A percentile compares a stretch with the other conserved stretches of the same genome.
Evolutionary conservation across 2,797 vertebrate genomes (phyloP).

Genomic region (Miichthys miiuy): DNA sequence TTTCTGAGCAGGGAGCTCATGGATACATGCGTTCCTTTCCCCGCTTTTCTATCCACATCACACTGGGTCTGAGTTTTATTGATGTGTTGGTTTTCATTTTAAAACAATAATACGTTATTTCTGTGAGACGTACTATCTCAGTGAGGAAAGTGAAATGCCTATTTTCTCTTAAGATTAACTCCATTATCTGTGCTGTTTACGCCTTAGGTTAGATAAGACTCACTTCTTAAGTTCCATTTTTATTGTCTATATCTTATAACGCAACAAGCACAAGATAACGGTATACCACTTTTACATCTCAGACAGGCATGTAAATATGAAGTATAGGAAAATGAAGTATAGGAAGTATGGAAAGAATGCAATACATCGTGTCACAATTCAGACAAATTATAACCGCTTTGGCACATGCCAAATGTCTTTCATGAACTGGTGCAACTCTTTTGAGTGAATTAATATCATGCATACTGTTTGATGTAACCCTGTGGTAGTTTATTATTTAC

Average conservation of each 20-base stretch:
- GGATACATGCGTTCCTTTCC: background rate
- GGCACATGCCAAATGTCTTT: background rate
- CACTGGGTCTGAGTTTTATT: background rate
- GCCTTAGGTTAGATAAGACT: conserved; percentile 4
- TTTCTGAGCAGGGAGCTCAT: background rate
- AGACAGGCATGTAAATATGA: background rate
- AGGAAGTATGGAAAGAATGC: background rate
- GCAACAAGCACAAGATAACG: background rate
- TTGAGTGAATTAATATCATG: background rate
- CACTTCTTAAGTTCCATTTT: background rate
- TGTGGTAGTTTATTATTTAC: background rate
- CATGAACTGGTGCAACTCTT: background rate
- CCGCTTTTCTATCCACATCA: background rate
- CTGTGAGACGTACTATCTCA: conserved; percentile 2
- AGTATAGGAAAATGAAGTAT: background rate
- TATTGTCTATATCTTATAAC: background rate
- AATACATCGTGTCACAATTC: background rate
- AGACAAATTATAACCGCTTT: background rate
- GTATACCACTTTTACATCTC: background rate
- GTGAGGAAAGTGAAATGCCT: conserved; percentile 29
- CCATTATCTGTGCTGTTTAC: conserved; percentile 30
- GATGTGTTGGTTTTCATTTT: background rate
- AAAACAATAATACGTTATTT: conserved; percentile 6
- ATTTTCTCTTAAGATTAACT: conserved; percentile 32
- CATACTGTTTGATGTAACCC: background rate